These are phyloP conservation scores for Typhlichthys subterraneus DNA, from an alignment of 2,797 vertebrate genomes.

Conservation along the genomic window DNA sequence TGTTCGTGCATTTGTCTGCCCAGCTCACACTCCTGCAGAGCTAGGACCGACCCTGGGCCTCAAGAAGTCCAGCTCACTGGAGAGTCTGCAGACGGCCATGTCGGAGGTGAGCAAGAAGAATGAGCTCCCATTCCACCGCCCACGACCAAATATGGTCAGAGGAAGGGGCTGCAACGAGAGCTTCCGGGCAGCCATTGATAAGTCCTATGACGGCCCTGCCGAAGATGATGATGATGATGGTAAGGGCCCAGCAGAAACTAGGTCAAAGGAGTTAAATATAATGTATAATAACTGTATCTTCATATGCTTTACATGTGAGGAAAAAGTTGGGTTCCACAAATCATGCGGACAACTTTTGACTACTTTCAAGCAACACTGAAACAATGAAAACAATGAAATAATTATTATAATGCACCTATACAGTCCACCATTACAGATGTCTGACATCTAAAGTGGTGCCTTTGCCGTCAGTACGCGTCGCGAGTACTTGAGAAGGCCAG, in stretches of 20 bases:
- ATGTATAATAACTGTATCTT: too few species aligned
- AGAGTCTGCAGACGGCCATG: constrained; percentile 95
- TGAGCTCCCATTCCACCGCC: constrained; percentile 90
- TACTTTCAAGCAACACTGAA: too few species aligned
- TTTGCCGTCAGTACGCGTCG: too few species aligned
- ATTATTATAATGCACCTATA: too few species aligned
- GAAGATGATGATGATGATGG: constrained; percentile 82
- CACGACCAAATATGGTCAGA: constrained; percentile 90
- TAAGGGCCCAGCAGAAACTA: constrained; percentile 47
- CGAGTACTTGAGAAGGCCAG: too few species aligned
- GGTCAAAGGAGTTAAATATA: too few species aligned
- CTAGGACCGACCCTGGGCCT: constrained; percentile 91
- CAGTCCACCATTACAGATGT: too few species aligned
- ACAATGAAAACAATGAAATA: too few species aligned
- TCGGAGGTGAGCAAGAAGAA: constrained; percentile 87
- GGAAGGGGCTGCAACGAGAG: constrained; percentile 96
- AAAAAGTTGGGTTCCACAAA: too few species aligned
- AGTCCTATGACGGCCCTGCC: constrained; percentile 92
- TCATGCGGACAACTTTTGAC: too few species aligned
- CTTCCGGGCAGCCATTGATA: constrained; percentile 95
- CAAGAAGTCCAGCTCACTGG: constrained; percentile 96
- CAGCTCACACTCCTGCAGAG: constrained; percentile 69
- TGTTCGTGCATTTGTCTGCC: not conserved
- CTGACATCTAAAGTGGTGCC: too few species aligned
- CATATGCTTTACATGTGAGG: too few species aligned